Evolutionary conservation across 2,113 vertebrate genomes (phyloP), one percentile per base, ranked within the genome.

Genomic region (Colius striatus): DNA sequence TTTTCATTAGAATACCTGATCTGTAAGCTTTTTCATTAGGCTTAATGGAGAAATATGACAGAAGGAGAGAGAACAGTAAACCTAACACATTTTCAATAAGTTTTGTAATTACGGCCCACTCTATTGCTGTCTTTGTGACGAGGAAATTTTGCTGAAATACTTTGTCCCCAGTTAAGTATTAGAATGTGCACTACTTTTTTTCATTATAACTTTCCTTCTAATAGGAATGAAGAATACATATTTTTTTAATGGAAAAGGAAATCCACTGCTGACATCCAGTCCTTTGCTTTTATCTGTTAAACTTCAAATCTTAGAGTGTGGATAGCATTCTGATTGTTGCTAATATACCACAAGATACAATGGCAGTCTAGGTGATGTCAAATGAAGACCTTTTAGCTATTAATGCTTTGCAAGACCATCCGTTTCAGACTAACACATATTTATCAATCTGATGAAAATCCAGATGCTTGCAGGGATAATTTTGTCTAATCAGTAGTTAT

Each of bases 41-140:
- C 58, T 85, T 87, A 84, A 81, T 58, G 58, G 41, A 79, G 63
- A 53, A 85, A 65, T 58, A 41, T 23, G 48, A 57, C 25, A 70
- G 54, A 79, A 86, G 30, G 50, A 75, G 36, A 19, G 45, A 77
- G 66, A 68, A 38, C 7, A 54, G 29, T 48, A 81, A 94, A 53
- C n/a, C 62, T 73, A 87, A 76, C 27, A 66, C 1, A 4, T 82
- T 89, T 92, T 72, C 43, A 61, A 1, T 89, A 57, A 43, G 41
- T 79, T 84, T 53, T 68, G 22, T 87, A 95, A 87, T 89, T 94
- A 87, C 82, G 89, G 92, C 92, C 50, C 78, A 18, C 38, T 78
- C 45, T 89, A 11, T 47, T 45, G 27, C n/a, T 54, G 10, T 47
- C 41, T 76, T 78, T 84, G 50, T 58, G n/a, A 55, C 45, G 45